A percentile compares a stretch with the other conserved stretches of the same genome.
phyloP scores from a whole-genome alignment of 1,140 invertebrate species.

The Condylostylus longicornis region DNA sequence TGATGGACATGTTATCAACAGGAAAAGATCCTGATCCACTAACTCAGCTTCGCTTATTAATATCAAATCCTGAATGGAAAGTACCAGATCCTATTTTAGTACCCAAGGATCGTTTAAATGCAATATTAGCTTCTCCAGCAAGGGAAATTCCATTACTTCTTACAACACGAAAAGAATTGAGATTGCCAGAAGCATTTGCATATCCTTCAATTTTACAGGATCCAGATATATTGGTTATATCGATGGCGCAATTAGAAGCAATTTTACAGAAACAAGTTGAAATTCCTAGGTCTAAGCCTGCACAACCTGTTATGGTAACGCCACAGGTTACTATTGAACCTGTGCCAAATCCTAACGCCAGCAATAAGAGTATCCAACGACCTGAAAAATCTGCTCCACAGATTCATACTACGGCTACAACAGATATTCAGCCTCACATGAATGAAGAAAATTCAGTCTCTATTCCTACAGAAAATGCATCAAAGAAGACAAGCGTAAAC shows the following conservation, averaged over 20 bases:
- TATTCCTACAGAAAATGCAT: too few relatives aligned
- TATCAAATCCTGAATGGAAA: constrained; percentile 47
- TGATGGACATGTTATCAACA: constrained; percentile 22
- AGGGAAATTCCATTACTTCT: constrained; percentile 60
- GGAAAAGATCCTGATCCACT: constrained; percentile 45
- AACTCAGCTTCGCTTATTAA: constrained; percentile 54
- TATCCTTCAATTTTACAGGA: constrained; percentile 55
- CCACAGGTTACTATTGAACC: constrained; percentile 8
- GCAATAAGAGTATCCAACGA: too few relatives aligned
- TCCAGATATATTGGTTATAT: constrained; percentile 63
- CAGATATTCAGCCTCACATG: neutral
- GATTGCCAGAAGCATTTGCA: constrained; percentile 51
- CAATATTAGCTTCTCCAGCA: constrained; percentile 52
- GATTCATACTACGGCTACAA: neutral
- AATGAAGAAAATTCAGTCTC: neutral
- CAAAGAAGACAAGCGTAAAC: too few relatives aligned
- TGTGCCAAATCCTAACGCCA: neutral
- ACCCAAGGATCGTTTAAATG: constrained; percentile 54
- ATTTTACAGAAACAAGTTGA: constrained; percentile 43
- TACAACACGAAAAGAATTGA: constrained; percentile 48
- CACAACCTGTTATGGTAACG: constrained; percentile 15
- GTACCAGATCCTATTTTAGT: constrained; percentile 67
- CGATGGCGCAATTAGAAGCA: constrained; percentile 56
- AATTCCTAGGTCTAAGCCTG: constrained; percentile 10
- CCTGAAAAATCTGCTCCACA: too few relatives aligned